A percentile compares a stretch with the other conserved stretches of the same genome.
Evolutionary conservation across 1,140 invertebrate species (phyloP).

Genomic region (Trachelipus rathkii): DNA sequence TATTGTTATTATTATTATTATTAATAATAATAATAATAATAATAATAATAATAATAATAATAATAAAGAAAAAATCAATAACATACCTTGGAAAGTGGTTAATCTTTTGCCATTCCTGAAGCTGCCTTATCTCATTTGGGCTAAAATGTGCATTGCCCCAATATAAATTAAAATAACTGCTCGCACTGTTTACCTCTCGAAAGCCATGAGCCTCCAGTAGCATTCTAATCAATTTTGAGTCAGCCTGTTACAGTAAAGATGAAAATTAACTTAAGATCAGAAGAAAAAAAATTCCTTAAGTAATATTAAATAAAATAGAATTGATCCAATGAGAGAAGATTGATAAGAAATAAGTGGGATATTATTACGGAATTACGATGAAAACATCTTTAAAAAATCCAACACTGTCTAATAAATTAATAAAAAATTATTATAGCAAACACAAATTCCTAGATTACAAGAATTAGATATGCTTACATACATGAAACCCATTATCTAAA

Average conservation of each 20-base stretch:
- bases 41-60: too few relatives aligned
- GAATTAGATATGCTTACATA: too few relatives aligned
- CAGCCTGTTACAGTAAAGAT: slow-evolving; percentile 25
- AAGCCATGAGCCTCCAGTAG: slow-evolving; percentile 45
- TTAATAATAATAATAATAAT: too few relatives aligned
- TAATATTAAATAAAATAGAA: neutral
- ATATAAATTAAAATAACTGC: slow-evolving; percentile 75
- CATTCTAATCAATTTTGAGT: slow-evolving; percentile 43
- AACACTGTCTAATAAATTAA: too few relatives aligned
- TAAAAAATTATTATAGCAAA: too few relatives aligned
- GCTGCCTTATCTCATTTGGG: slow-evolving; percentile 71
- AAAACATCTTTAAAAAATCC: too few relatives aligned
- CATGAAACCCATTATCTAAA: too few relatives aligned
- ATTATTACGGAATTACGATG: too few relatives aligned
- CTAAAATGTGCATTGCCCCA: slow-evolving; percentile 90
- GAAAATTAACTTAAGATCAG: neutral
- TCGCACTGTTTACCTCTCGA: slow-evolving; percentile 47
- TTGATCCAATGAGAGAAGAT: neutral
- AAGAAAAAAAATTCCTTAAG: too few relatives aligned
- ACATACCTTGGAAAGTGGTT: slow-evolving; percentile 87
- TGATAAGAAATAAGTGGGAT: too few relatives aligned
- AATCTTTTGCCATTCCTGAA: slow-evolving; percentile 79
- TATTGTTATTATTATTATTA: too few relatives aligned
- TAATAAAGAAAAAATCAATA: neutral
- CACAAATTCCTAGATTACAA: too few relatives aligned